phyloP scores from a whole-genome alignment of 2,888 invertebrate species.

The Anthrax anthrax region DNA sequence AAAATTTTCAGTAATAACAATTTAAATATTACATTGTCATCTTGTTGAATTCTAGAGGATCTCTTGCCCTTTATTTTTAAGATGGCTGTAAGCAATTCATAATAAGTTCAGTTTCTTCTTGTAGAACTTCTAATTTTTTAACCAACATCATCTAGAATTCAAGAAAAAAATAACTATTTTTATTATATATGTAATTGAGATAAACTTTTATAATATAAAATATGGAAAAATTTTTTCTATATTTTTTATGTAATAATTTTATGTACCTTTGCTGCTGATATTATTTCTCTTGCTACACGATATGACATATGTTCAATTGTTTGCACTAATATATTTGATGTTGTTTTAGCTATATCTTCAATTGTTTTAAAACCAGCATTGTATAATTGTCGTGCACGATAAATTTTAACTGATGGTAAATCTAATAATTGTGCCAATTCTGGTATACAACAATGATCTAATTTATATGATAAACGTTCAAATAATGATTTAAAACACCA shows the following conservation, averaged over 20 bases:
- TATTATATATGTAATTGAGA: too few relatives aligned
- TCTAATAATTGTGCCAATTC: constrained; percentile 75
- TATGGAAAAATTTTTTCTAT: too few relatives aligned
- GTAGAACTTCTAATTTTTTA: constrained; percentile 72
- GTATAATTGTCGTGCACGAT: constrained; percentile 67
- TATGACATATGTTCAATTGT: constrained; percentile 55
- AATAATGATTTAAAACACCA: constrained; percentile 73
- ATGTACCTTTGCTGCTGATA: constrained; percentile 63
- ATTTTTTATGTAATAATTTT: too few relatives aligned
- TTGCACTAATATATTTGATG: constrained; percentile 44
- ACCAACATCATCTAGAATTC: constrained; percentile 55
- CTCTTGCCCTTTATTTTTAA: too few relatives aligned
- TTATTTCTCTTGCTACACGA: constrained; percentile 63
- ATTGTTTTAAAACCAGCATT: constrained; percentile 69
- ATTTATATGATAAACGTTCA: constrained; percentile 51
- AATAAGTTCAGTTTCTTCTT: constrained; percentile 62
- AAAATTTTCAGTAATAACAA: too few relatives aligned
- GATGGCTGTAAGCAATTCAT: constrained; percentile 17
- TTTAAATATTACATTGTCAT: too few relatives aligned
- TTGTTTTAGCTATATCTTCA: constrained; percentile 59
- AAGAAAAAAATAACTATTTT: too few relatives aligned
- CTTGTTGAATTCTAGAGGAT: too few relatives aligned
- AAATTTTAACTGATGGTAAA: constrained; percentile 71
- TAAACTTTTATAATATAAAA: too few relatives aligned
- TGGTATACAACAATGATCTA: constrained; percentile 66